These are phyloP conservation scores for Leptosomus discolor DNA, from an alignment of 2,113 vertebrate genomes.

Conservation along the genomic window DNA sequence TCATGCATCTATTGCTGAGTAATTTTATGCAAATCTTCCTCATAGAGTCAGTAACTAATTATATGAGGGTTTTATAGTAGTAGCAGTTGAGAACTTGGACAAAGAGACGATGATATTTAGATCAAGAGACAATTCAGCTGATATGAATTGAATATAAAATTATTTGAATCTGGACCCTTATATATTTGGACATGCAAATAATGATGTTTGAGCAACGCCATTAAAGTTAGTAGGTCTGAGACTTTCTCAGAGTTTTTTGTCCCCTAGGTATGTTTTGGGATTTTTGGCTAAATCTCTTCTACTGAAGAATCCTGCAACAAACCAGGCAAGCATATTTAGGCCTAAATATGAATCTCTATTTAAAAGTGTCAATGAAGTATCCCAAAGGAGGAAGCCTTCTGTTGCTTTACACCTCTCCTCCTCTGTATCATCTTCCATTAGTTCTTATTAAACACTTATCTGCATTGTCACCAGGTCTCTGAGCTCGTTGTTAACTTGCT, in stretches of 20 bases:
- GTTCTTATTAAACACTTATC: neutral
- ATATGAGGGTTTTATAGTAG: neutral
- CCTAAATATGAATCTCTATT: neutral
- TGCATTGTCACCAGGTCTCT: neutral
- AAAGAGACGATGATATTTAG: neutral
- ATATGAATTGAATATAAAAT: neutral
- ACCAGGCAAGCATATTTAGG: neutral
- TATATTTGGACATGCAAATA: neutral
- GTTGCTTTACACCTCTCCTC: neutral
- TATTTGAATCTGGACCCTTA: neutral
- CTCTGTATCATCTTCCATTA: neutral
- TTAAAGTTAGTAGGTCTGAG: neutral
- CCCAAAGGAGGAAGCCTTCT: neutral
- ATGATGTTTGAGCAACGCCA: neutral
- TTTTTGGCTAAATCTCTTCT: neutral
- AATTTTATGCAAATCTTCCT: neutral
- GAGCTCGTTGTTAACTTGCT: neutral
- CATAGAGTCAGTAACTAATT: neutral
- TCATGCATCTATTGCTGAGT: neutral
- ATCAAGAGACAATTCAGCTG: neutral
- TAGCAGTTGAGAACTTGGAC: neutral
- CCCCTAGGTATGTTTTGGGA: neutral
- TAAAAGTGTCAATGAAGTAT: neutral
- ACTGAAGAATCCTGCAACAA: neutral
- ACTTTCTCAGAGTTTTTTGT: neutral